Percentiles rank a stretch among this genome's conserved stretches.
These are phyloP conservation scores for Corythucha ciliata DNA, from an alignment of 2,888 invertebrate species.

Conservation along the genomic window DNA sequence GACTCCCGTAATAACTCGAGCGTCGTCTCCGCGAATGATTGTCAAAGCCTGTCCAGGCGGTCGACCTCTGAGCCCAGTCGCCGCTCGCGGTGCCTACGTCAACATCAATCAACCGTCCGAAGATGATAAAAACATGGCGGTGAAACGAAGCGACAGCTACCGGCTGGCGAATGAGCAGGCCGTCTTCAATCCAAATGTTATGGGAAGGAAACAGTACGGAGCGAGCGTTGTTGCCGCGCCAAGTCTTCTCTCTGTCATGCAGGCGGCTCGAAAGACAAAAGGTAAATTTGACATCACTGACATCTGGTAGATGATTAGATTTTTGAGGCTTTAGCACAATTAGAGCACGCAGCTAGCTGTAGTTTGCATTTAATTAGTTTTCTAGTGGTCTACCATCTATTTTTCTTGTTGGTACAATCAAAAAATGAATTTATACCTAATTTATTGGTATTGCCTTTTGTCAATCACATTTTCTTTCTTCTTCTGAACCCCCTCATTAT, in stretches of 20 bases:
- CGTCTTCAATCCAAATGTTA: conserved; percentile 39
- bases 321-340: background rate
- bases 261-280: conserved; percentile 53
- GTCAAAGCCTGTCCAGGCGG: conserved; percentile 28
- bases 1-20: conserved; percentile 18
- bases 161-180: conserved; percentile 65
- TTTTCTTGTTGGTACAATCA: too few relatives aligned
- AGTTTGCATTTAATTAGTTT: too few relatives aligned
- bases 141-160: conserved; percentile 77
- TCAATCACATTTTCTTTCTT: conserved; percentile 2
- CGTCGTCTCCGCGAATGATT: conserved; percentile 31
- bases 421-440: too few relatives aligned
- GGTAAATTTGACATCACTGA: conserved; percentile 59
- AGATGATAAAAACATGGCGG: conserved; percentile 42
- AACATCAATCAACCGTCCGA: conserved; percentile 46
- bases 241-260: conserved; percentile 32
- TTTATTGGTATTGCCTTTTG: background rate
- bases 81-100: conserved; percentile 34
- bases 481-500: background rate
- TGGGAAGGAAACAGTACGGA: conserved; percentile 40
- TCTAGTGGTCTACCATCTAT: too few relatives aligned
- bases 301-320: conserved; percentile 55
- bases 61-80: conserved; percentile 29
- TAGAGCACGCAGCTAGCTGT: too few relatives aligned
- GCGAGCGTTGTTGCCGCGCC: conserved; percentile 41